phyloP scores from a whole-genome alignment of 2,888 invertebrate genomes.

The Loripinus fragilis region DNA sequence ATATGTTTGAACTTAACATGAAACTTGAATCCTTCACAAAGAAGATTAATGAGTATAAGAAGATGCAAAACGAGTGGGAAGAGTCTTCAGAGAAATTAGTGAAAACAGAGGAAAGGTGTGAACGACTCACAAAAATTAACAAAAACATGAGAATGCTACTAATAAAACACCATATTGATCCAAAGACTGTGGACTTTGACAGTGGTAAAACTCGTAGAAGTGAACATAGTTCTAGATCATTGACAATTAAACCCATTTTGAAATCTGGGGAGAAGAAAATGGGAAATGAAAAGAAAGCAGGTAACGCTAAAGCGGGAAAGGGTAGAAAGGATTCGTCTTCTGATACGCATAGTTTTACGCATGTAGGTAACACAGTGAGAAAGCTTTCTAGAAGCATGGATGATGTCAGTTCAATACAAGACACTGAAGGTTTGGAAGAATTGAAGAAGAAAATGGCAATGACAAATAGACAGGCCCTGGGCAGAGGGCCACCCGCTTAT shows the following conservation, averaged over 20 bases:
- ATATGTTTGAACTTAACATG: slow-evolving; percentile 62
- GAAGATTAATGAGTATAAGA: slow-evolving; percentile 49
- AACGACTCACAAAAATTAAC: slow-evolving; percentile 47
- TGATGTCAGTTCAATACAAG: slow-evolving; percentile 30
- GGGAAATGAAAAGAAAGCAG: neutral
- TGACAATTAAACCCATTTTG: slow-evolving; percentile 38
- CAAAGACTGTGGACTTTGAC: slow-evolving; percentile 55
- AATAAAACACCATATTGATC: slow-evolving; percentile 56
- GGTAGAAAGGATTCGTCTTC: neutral
- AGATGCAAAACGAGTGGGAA: slow-evolving; percentile 46
- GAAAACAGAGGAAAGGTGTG: slow-evolving; percentile 52
- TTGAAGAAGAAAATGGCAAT: slow-evolving; percentile 22
- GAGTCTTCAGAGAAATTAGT: slow-evolving; percentile 33
- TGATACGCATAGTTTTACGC: slow-evolving; percentile 34
- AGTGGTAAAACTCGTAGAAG: slow-evolving; percentile 45
- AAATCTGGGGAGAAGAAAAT: slow-evolving; percentile 19
- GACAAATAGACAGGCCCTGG: slow-evolving; percentile 47
- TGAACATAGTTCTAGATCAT: slow-evolving; percentile 22
- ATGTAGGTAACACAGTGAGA: slow-evolving; percentile 6
- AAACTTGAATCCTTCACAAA: slow-evolving; percentile 55
- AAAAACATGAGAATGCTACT: slow-evolving; percentile 53
- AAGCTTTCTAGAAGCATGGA: slow-evolving; percentile 38
- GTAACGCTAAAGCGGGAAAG: slow-evolving; percentile 2
- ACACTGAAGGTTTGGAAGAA: slow-evolving; percentile 32
- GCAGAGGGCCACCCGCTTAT: slow-evolving; percentile 57